phyloP scores from a whole-genome alignment of 1,140 invertebrate species.

The Himalopsyche phryganea region DNA sequence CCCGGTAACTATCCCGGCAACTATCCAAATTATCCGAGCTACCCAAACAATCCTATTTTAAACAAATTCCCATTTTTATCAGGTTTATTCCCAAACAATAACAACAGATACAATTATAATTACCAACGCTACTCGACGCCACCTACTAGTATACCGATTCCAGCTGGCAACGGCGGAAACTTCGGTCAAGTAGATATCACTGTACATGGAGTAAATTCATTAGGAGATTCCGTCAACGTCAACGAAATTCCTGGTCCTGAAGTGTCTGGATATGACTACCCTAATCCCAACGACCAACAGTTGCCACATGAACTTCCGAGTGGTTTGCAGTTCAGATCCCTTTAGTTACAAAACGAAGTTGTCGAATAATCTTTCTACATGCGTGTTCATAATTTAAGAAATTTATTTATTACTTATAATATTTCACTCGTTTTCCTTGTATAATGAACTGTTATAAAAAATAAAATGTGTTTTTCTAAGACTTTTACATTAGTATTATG shows the following conservation, averaged over 20 bases:
- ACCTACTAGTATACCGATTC: too few species aligned
- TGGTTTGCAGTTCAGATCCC: constrained; percentile 18
- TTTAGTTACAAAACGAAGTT: neutral
- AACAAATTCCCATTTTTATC: constrained; percentile 24
- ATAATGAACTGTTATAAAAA: too few species aligned
- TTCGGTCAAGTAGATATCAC: neutral
- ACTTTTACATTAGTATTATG: too few species aligned
- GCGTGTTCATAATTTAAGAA: too few species aligned
- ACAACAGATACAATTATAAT: constrained; percentile 12
- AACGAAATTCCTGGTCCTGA: neutral
- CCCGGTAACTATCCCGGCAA: constrained; percentile 5
- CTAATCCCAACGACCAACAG: constrained; percentile 24
- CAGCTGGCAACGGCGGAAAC: neutral
- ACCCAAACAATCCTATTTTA: too few species aligned
- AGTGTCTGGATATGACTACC: constrained; percentile 23
- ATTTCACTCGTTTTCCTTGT: too few species aligned
- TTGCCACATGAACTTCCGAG: constrained; percentile 14
- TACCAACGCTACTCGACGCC: neutral
- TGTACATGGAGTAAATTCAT: neutral
- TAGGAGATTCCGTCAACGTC: neutral
- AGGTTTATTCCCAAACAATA: constrained; percentile 11
- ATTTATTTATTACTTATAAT: too few species aligned
- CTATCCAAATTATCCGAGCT: neutral
- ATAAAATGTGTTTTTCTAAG: too few species aligned
- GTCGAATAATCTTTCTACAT: too few species aligned